Evolutionary conservation across 2,888 invertebrate species (phyloP), one percentile per base, ranked within the genome.

Genomic region (Eulithis testata): DNA sequence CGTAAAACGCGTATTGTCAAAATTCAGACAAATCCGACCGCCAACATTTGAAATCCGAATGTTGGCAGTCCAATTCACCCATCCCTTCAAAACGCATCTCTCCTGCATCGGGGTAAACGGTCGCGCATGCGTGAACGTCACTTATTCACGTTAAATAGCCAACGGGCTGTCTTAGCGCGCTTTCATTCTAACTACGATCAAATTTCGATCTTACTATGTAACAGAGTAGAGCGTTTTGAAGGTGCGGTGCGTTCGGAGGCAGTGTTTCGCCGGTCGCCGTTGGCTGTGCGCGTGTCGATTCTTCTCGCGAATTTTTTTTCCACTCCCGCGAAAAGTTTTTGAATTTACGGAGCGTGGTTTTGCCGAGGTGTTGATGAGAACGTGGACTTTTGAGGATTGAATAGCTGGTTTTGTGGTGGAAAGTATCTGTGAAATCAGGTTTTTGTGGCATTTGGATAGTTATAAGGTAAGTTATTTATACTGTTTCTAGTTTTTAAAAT

Each of bases 131-230:
- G 89, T 74, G 69, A 73, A 73, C 77, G 74, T 75, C 76, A 77
- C 82, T 82, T 82, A 82, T 81, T 77, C 69, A 63, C 74, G 77
- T 82, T 84, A 86, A 87, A 85, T 84, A 86, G 84, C 87, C 86
- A 83, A 82, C 84, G 85, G 82, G 84, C 84, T 82, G 86, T 88
- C 90, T 90, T 87, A 86, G 85, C 83, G 83, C 85, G 84, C 85
- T 81, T 84, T 84, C 81, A 78, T 84, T 74, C 76, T 86, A 85
- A 87, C 87, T 88, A 83, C 91, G 89, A 89, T 89, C 90, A 90
- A 92, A 91, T 88, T 91, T 91, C 89, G 90, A 91, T 91, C 91
- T 91, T 91, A 91, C 83, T 79, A 85, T 88, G 89, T 90, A 88
- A 86, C 87, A 75, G 80, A 86, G 85, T 89, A 84, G 85, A 85